Evolutionary conservation across 2,113 vertebrate genomes (phyloP).

Genomic region (Mellivora capensis): DNA sequence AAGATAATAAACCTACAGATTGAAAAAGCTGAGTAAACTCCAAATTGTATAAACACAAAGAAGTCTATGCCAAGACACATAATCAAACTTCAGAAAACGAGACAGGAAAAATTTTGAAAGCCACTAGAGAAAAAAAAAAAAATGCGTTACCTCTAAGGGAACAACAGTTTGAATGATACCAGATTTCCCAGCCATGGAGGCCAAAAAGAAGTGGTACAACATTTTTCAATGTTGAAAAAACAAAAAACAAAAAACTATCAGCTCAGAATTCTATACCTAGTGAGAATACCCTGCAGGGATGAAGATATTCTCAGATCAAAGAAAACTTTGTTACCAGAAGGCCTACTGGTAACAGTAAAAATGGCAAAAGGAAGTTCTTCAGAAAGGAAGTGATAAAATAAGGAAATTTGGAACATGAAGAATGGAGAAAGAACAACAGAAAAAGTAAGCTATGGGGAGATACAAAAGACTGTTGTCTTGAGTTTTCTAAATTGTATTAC

Average conservation of each 20-base stretch:
- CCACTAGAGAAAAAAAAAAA: neutral
- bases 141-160: neutral
- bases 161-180: neutral
- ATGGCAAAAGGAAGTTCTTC: neutral
- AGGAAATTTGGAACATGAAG: neutral
- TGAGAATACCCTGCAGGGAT: neutral
- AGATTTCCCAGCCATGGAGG: neutral
- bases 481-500: constrained; percentile 9
- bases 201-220: neutral
- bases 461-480: neutral
- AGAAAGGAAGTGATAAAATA: neutral
- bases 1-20: neutral
- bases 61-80: neutral
- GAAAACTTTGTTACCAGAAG: neutral
- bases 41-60: neutral
- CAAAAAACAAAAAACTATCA: neutral
- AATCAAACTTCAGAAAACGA: neutral
- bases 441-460: neutral
- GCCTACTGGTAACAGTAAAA: neutral
- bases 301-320: neutral
- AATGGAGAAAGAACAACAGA: neutral
- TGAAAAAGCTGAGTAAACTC: neutral
- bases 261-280: neutral
- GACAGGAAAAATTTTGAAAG: neutral
- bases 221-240: neutral